phyloP scores from a whole-genome alignment of 2,888 invertebrate species.

The Chirona hameri region DNA sequence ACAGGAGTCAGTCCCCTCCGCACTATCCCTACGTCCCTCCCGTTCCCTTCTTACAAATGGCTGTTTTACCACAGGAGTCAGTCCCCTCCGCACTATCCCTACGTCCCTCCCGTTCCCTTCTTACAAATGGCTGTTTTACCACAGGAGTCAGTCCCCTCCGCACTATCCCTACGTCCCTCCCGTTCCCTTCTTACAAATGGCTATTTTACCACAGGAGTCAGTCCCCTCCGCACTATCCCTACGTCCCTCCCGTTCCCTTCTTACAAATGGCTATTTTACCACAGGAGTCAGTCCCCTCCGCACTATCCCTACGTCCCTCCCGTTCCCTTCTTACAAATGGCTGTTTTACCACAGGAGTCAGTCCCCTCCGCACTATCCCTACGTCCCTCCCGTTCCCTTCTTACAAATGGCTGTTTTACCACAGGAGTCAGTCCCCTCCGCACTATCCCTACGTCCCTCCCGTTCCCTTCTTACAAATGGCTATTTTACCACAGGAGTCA shows the following conservation, averaged over 20 bases:
- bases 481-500: neutral
- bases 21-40: neutral
- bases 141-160: conserved; percentile 1
- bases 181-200: too few relatives aligned
- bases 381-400: too few relatives aligned
- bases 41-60: too few relatives aligned
- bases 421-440: conserved; percentile 1
- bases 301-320: neutral
- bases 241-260: too few relatives aligned
- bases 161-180: neutral
- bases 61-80: neutral
- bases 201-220: neutral
- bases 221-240: neutral
- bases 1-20: conserved; percentile 1
- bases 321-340: too few relatives aligned
- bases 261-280: too few relatives aligned
- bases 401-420: too few relatives aligned
- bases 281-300: conserved; percentile 1
- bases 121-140: too few relatives aligned
- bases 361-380: neutral
- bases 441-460: neutral
- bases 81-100: neutral
- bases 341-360: neutral
- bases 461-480: too few relatives aligned
- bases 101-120: too few relatives aligned